These are phyloP conservation scores for Pholis gunnellus DNA, from an alignment of 2,113 vertebrate species.

Conservation along the genomic window DNA sequence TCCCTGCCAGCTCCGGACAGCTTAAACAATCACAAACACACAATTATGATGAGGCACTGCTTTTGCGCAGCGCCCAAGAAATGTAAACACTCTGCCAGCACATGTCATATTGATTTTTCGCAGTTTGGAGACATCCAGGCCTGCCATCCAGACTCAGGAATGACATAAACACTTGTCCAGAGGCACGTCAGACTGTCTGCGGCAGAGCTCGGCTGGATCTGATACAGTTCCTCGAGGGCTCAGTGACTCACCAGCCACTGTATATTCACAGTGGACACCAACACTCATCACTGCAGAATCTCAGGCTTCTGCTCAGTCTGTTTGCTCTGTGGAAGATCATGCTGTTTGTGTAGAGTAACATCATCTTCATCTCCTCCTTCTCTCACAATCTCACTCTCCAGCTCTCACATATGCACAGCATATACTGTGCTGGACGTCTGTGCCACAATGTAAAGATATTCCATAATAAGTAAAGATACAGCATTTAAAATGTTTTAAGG, in stretches of 20 bases:
- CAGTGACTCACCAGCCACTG: conserved; percentile 59
- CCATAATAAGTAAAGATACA: neutral
- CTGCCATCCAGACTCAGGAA: conserved; percentile 45
- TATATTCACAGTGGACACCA: conserved; percentile 47
- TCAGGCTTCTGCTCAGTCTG: conserved; percentile 23
- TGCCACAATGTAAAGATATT: neutral
- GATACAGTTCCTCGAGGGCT: conserved; percentile 28
- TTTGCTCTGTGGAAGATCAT: conserved; percentile 56
- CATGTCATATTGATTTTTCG: conserved; percentile 52
- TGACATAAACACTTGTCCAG: conserved; percentile 45
- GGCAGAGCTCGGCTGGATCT: conserved; percentile 44
- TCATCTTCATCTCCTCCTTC: conserved; percentile 23
- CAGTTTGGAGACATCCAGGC: conserved; percentile 49
- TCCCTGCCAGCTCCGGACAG: conserved; percentile 26
- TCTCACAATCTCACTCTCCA: conserved; percentile 32
- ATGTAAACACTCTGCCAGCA: conserved; percentile 50
- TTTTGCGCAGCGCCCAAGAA: conserved; percentile 22
- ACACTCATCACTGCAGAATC: conserved; percentile 30
- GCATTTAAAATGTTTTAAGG: neutral
- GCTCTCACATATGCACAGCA: neutral
- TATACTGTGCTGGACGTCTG: neutral
- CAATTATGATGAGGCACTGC: conserved; percentile 57
- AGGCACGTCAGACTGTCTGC: conserved; percentile 46
- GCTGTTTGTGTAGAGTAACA: conserved; percentile 9
- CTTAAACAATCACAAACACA: conserved; percentile 65